Evolutionary conservation across 1,140 invertebrate genomes (phyloP).

Genomic region (Microplitis demolitor): DNA sequence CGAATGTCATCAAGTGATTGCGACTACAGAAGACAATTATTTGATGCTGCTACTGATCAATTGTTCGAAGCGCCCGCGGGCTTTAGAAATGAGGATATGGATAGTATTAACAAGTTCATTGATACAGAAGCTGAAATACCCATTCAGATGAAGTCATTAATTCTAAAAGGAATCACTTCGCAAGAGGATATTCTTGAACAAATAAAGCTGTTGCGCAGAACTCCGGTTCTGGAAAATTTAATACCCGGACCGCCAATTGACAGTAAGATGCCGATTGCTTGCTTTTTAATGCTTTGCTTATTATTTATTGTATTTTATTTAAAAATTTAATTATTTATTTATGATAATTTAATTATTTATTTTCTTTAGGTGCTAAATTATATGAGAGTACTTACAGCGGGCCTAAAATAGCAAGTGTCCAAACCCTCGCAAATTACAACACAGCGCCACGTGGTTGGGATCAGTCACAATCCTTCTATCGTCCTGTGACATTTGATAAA

Average conservation of each 20-base stretch:
- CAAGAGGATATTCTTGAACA: constrained; percentile 49
- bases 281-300: constrained; percentile 21
- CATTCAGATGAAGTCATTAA: constrained; percentile 38
- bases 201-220: constrained; percentile 47
- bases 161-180: constrained; percentile 46
- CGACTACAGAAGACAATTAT: constrained; percentile 17
- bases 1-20: constrained; percentile 13
- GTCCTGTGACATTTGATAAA: constrained; percentile 70
- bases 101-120: constrained; percentile 21
- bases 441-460: constrained; percentile 82
- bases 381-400: constrained; percentile 49
- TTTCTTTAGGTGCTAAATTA: constrained; percentile 43
- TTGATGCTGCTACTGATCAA: constrained; percentile 21
- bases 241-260: constrained; percentile 41
- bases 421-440: constrained; percentile 71
- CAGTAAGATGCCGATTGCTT: constrained; percentile 30
- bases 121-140: constrained; percentile 35
- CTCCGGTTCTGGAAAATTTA: constrained; percentile 49
- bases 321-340: neutral
- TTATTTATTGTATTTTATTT: neutral
- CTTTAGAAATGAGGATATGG: constrained; percentile 26
- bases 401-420: constrained; percentile 55
- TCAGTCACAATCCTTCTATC: constrained; percentile 68
- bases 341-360: neutral
- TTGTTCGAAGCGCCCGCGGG: constrained; percentile 26